These are phyloP conservation scores for Coturnix japonica DNA, from an alignment of 2,113 vertebrate genomes.

Conservation along the genomic window DNA sequence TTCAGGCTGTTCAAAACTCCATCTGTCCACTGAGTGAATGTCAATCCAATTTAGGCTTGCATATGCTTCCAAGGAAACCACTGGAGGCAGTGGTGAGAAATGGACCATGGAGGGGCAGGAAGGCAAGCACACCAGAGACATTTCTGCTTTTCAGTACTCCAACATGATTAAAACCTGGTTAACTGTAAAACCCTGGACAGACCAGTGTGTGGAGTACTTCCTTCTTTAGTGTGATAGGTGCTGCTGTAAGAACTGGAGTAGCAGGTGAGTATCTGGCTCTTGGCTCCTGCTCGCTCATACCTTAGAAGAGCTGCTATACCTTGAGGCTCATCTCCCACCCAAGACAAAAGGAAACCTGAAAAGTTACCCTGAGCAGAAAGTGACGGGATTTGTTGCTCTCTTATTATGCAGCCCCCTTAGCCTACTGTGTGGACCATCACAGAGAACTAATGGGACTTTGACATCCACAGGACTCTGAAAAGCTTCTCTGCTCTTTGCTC, in stretches of 20 bases:
- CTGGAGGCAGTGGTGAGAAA: background rate
- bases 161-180: background rate
- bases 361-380: background rate
- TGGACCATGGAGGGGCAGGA: conserved; percentile 21
- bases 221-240: fast-evolving
- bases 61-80: conserved; percentile 67
- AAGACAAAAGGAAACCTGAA: background rate
- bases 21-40: conserved; percentile 58
- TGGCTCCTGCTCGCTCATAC: background rate
- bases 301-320: background rate
- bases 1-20: conserved; percentile 52
- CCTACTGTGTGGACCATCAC: fast-evolving
- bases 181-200: fast-evolving
- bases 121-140: background rate
- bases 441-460: background rate
- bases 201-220: background rate
- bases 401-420: background rate
- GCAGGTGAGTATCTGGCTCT: fast-evolving
- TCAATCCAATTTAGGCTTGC: conserved; percentile 57
- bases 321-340: background rate
- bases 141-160: background rate
- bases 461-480: background rate
- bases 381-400: fast-evolving
- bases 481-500: fast-evolving
- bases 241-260: background rate